These are phyloP conservation scores for Margarornis squamiger DNA, from an alignment of 2,797 vertebrate species.

Conservation along the genomic window DNA sequence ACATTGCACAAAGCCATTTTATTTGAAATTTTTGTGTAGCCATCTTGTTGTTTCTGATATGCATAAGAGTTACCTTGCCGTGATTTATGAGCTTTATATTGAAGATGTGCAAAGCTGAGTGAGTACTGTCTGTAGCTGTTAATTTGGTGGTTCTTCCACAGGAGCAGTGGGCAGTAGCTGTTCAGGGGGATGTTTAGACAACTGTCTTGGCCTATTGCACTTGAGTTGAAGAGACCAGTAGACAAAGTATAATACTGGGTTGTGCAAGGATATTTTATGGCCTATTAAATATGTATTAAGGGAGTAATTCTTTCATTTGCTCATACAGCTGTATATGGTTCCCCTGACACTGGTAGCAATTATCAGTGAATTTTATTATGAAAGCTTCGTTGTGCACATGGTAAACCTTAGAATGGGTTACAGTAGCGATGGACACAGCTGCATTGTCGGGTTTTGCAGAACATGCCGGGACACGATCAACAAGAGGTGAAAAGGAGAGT, in stretches of 20 bases:
- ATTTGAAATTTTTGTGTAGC: neutral
- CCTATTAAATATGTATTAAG: conserved; percentile 46
- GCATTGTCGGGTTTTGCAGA: neutral
- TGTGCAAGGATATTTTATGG: conserved; percentile 18
- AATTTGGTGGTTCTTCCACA: neutral
- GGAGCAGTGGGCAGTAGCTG: neutral
- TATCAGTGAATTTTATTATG: conserved; percentile 42
- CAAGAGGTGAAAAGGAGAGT: conserved; percentile 16
- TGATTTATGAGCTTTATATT: neutral
- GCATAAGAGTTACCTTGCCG: neutral
- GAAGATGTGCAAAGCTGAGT: neutral
- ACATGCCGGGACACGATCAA: neutral
- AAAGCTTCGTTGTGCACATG: neutral
- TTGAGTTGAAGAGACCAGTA: neutral
- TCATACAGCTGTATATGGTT: conserved; percentile 26
- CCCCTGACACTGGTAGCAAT: conserved; percentile 33
- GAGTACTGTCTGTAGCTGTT: neutral
- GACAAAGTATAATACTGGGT: neutral
- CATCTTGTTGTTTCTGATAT: neutral
- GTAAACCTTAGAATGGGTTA: conserved; percentile 10
- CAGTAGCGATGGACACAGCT: neutral
- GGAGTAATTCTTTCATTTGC: conserved; percentile 32
- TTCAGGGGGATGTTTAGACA: neutral
- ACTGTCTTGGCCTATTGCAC: neutral
- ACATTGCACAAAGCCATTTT: neutral